Evolutionary conservation across 2,888 invertebrate species (phyloP).

Genomic region (Cephus nigrinus): DNA sequence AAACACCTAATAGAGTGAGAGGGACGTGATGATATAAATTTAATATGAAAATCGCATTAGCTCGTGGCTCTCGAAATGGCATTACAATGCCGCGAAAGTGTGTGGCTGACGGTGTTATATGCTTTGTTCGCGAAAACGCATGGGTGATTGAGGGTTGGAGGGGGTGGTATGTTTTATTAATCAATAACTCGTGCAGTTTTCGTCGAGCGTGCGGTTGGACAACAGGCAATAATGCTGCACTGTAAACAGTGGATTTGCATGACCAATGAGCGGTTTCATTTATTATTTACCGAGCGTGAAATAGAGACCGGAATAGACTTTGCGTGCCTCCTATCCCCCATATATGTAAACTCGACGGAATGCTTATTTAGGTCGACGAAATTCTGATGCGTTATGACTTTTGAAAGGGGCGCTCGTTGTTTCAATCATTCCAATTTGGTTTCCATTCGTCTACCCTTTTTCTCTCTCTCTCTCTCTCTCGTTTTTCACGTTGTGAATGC

Average conservation of each 20-base stretch:
- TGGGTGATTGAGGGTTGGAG: background rate
- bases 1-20: background rate
- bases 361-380: no score
- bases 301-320: background rate
- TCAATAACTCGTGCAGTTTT: conserved; percentile 5
- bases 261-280: conserved; percentile 9
- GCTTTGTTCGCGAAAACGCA: background rate
- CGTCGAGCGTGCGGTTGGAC: conserved; percentile 6
- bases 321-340: no score
- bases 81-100: background rate
- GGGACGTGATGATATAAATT: background rate
- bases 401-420: no score
- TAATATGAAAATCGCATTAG: background rate
- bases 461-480: no score
- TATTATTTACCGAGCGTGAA: conserved; percentile 2
- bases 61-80: background rate
- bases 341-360: no score
- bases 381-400: no score
- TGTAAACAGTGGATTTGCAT: conserved; percentile 12
- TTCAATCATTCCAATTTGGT: no score
- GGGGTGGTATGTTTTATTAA: conserved; percentile 4
- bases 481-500: no score
- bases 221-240: conserved; percentile 1
- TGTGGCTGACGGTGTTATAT: background rate
- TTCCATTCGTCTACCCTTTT: no score